Percentiles rank a stretch among this genome's conserved stretches.
phyloP scores from a whole-genome alignment of 1,140 invertebrate species.

The Caenorhabditis briggsae region DNA sequence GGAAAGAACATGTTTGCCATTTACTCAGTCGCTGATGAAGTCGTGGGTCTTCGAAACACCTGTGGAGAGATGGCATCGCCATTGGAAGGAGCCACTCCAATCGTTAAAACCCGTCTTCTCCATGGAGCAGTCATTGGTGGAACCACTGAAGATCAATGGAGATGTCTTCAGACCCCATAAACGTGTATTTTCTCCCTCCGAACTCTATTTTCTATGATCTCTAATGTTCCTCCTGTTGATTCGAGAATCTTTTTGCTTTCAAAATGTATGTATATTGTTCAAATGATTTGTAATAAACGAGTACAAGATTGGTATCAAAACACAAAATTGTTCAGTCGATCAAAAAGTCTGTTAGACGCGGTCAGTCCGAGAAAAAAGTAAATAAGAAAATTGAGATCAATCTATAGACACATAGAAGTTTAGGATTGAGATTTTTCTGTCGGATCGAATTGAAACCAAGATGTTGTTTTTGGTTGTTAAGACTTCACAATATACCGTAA shows the following conservation, averaged over 20 bases:
- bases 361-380: not conserved
- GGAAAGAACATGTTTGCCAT: constrained; percentile 64
- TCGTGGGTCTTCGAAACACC: constrained; percentile 41
- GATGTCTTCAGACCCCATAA: constrained; percentile 31
- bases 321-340: not conserved
- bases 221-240: not conserved
- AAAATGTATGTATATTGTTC: constrained; percentile 30
- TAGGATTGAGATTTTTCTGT: not conserved
- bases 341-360: too few species aligned
- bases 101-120: constrained; percentile 65
- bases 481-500: too few species aligned
- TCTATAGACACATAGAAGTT: not conserved
- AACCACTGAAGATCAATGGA: constrained; percentile 41
- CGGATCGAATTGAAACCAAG: too few species aligned
- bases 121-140: constrained; percentile 43
- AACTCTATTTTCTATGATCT: not conserved
- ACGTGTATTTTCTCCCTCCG: not conserved
- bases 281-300: not conserved
- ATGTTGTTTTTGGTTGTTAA: too few species aligned
- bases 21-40: constrained; percentile 66
- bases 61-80: constrained; percentile 63
- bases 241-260: constrained; percentile 30
- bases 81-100: constrained; percentile 64
- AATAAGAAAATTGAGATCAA: not conserved
- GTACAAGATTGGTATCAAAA: constrained; percentile 12